Conservation (phyloP, 2,113 vertebrate genomes). For the Athene cunicularia region DNA sequence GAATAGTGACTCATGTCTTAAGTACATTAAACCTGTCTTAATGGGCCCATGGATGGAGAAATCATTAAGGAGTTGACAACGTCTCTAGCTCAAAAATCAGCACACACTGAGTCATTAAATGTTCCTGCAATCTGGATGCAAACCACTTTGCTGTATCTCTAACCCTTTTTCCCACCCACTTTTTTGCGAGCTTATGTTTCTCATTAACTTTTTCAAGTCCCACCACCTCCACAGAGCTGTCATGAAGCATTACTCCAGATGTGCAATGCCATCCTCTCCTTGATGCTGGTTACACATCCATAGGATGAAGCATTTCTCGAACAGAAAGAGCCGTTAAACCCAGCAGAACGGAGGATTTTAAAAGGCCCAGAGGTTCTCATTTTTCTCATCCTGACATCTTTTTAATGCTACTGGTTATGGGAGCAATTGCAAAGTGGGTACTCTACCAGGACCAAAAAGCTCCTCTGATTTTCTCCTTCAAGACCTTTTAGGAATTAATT, state of each 20-base stretch:
- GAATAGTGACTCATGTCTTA: not conserved
- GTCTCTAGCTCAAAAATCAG: not conserved
- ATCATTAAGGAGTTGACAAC: conserved; percentile 1
- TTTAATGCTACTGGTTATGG: not conserved
- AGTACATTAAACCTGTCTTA: not conserved
- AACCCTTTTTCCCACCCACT: not conserved
- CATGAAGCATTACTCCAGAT: not conserved
- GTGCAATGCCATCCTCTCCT: not conserved
- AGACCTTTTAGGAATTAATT: not conserved
- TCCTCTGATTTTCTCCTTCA: not conserved
- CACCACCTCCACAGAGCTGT: conserved; percentile 4
- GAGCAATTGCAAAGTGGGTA: not conserved
- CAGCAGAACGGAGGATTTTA: not conserved
- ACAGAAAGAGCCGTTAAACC: not conserved
- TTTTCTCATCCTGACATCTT: not conserved
- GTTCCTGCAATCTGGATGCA: not conserved
- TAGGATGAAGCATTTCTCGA: not conserved
- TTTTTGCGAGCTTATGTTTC: conserved; percentile 15
- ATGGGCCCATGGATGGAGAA: not conserved
- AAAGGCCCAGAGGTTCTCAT: not conserved
- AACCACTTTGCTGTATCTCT: not conserved
- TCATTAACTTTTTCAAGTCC: conserved; percentile 12
- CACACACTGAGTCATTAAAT: not conserved
- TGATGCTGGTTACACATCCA: not conserved
- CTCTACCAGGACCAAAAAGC: not conserved